Conservation (phyloP, 2,797 vertebrate species). For the Peromyscus aztecus region DNA sequence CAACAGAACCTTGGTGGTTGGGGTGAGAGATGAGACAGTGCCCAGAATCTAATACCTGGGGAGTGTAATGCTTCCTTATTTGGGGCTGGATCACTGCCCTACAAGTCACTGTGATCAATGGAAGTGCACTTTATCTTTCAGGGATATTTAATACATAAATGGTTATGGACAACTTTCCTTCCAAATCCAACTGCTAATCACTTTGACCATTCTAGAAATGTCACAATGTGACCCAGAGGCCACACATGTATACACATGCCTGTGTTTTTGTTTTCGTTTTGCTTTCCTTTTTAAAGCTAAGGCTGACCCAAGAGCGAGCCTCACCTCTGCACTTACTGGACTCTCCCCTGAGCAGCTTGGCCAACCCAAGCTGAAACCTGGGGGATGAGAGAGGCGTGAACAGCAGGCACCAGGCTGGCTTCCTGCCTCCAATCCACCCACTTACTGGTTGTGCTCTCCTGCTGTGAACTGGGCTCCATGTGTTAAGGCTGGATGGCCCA, state of each 20-base stretch:
- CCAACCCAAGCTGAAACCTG: slow-evolving; percentile 21
- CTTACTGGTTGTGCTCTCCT: slow-evolving; percentile 57
- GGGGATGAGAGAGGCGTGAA: background rate
- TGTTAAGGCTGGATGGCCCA: slow-evolving; percentile 37
- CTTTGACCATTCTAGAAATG: background rate
- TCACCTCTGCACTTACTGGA: background rate
- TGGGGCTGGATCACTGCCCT: background rate
- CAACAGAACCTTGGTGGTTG: background rate
- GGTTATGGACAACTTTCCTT: slow-evolving; percentile 13
- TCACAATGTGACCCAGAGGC: background rate
- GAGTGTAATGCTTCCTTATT: background rate
- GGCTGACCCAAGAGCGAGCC: background rate
- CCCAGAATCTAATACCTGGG: background rate
- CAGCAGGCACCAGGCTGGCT: slow-evolving; percentile 59
- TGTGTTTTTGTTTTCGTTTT: background rate
- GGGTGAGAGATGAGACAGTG: background rate
- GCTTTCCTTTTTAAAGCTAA: slow-evolving; percentile 33
- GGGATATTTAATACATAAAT: background rate
- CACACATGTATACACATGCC: background rate
- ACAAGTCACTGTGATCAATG: background rate
- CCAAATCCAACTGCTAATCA: background rate
- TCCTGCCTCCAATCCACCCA: slow-evolving; percentile 60
- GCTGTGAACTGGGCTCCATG: slow-evolving; percentile 42
- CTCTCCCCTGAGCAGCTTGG: slow-evolving; percentile 2
- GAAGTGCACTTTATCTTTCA: background rate